phyloP scores from a whole-genome alignment of 2,113 vertebrate species.

The Atlantisia rogersi region DNA sequence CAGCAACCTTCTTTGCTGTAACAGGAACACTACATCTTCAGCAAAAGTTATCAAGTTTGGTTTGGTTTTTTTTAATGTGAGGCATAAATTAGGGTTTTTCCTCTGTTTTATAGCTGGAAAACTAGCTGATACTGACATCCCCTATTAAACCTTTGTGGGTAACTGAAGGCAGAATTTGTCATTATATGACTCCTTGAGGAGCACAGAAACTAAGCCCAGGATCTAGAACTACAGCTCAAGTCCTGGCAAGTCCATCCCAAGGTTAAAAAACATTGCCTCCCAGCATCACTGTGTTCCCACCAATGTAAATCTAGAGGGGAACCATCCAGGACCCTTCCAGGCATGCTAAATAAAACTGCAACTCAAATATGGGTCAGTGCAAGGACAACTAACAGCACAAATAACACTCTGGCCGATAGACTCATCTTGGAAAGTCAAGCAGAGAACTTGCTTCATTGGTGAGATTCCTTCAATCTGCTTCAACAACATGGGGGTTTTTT shows the following conservation, averaged over 20 bases:
- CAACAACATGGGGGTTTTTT: not conserved
- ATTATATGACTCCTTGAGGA: not conserved
- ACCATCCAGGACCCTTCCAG: not conserved
- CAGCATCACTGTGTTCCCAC: not conserved
- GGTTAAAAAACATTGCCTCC: not conserved
- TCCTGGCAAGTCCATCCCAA: not conserved
- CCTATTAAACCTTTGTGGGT: not conserved
- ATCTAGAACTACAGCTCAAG: not conserved
- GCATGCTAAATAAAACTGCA: not conserved
- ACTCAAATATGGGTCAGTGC: not conserved
- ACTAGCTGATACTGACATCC: not conserved
- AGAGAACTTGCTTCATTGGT: not conserved
- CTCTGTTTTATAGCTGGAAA: not conserved
- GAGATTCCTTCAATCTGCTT: not conserved
- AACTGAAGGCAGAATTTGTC: not conserved
- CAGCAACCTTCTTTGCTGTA: not conserved
- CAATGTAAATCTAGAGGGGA: not conserved
- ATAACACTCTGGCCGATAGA: not conserved
- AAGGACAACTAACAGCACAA: constrained; percentile 31
- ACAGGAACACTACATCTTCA: not conserved
- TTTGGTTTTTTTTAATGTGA: not conserved
- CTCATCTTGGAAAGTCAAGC: not conserved
- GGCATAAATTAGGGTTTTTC: not conserved
- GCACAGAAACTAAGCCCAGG: not conserved
- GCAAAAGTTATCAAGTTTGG: not conserved